These are phyloP conservation scores for Leptestheria dahalacensis DNA, from an alignment of 1,140 invertebrate species.

Conservation along the genomic window DNA sequence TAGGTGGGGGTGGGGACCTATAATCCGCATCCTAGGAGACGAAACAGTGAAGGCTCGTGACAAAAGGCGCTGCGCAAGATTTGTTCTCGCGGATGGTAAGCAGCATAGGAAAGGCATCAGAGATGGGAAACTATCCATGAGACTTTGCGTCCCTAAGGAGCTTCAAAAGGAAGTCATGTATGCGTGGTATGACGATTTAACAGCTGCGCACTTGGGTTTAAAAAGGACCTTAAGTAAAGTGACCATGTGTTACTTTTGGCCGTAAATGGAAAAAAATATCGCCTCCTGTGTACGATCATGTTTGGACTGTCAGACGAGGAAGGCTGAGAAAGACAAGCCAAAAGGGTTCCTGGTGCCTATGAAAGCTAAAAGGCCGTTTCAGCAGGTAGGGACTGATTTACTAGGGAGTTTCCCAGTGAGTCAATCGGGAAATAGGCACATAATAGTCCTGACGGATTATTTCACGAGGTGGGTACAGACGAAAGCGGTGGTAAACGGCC, in stretches of 20 bases:
- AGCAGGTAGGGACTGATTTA: neutral
- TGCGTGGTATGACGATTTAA: neutral
- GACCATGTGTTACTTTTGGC: slow-evolving; percentile 2
- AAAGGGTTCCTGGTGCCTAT: neutral
- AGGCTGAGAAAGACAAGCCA: no score
- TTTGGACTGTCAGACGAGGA: slow-evolving; percentile 10
- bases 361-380: neutral
- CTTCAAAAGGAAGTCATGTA: neutral
- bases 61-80: neutral
- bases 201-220: slow-evolving; percentile 9
- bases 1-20: no score
- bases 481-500: slow-evolving; percentile 17
- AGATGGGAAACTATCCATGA: neutral
- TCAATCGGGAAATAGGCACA: neutral
- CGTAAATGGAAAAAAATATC: slow-evolving; percentile 2
- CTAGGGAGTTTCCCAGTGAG: neutral
- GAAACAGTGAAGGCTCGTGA: neutral
- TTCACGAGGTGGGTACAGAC: slow-evolving; percentile 19
- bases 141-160: neutral
- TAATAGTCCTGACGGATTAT: neutral
- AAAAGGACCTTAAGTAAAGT: slow-evolving; percentile 12
- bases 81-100: neutral
- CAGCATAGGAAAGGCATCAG: neutral
- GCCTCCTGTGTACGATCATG: slow-evolving; percentile 8
- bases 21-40: no score